Base-by-base conservation (phyloP, 2,888 invertebrate species). In the Blastobasis lacticolella region DNA sequence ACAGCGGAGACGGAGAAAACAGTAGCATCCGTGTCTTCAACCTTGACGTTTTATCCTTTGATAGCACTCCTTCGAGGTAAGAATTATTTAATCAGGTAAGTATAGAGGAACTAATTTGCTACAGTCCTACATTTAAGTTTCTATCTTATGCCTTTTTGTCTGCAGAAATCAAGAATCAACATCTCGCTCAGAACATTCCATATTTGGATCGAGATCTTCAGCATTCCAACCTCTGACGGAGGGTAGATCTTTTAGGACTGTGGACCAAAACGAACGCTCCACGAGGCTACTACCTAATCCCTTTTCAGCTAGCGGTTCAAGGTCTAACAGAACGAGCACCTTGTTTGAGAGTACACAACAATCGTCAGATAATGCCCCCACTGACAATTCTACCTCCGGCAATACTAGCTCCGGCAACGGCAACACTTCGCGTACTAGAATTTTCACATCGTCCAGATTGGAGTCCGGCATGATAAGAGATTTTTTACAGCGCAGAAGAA, bases 171-270 rank as follows among this genome's bases (percentile, higher is more conserved):
- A 71, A 61, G 71, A 67, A 49, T 59, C 70, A 23, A 23, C 23
- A 23, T 50, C 72, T 7, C 66, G 64, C 52, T 73, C 63, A 52
- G 76, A 79, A 56, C 73, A 73, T 56, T 70, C 79, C 8, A 62
- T 68, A 47, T 81, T 86, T 58, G 81, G 83, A 44, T 82, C 85
- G 6, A 69, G 80, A 55, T 71, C 81, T 6, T 88, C 87, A 5
- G 86, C 87, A 42, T 88, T 87, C 60, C 83, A 84, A 54, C 87
- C 83, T 2, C 56, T 87, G 4, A 73, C 64, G 38, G 78, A 82
- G 42, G 69, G 75, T 10, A 64, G 81, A 44, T 65, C 78, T 4
- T 74, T 75, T 52, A 69, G 78, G 51, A 71, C 76, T 7, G 71
- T 74, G n/a, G 75, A 77, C 37, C 72, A 76, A 58, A 71, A 63